Percentiles rank a stretch among this genome's conserved stretches.
Conservation (phyloP, 64 coral and sea anemone genomes). For the Dendrophyllia cribrosa region DNA sequence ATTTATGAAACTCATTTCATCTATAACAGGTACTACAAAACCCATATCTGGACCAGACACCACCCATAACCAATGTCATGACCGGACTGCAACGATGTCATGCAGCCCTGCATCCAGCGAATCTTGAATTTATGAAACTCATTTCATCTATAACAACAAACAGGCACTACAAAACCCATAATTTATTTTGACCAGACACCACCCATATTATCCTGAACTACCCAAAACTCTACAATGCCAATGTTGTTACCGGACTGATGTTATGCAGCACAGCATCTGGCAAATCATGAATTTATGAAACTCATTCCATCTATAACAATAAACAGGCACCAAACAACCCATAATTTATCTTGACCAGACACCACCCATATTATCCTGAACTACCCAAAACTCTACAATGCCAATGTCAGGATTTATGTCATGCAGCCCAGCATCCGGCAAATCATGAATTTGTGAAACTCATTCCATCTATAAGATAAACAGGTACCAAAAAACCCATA, state of each 20-base stretch:
- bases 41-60: neutral
- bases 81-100: neutral
- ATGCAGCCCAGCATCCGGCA: no score
- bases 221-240: neutral
- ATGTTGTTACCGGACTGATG: neutral
- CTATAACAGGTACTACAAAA: no score
- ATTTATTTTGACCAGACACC: neutral
- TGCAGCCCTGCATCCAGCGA: no score
- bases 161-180: neutral
- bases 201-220: neutral
- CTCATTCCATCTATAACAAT: neutral
- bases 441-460: no score
- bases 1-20: no score
- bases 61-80: neutral
- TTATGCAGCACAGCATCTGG: no score
- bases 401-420: no score
- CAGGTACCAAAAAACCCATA: neutral
- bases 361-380: neutral
- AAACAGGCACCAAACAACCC: neutral
- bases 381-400: no score
- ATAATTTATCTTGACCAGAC: neutral
- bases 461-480: no score
- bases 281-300: no score
- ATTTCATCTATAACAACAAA: no score
- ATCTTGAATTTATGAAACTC: no score